These are phyloP conservation scores for Pseudomyrmex gracilis DNA, from an alignment of 1,140 invertebrate genomes.

Conservation along the genomic window DNA sequence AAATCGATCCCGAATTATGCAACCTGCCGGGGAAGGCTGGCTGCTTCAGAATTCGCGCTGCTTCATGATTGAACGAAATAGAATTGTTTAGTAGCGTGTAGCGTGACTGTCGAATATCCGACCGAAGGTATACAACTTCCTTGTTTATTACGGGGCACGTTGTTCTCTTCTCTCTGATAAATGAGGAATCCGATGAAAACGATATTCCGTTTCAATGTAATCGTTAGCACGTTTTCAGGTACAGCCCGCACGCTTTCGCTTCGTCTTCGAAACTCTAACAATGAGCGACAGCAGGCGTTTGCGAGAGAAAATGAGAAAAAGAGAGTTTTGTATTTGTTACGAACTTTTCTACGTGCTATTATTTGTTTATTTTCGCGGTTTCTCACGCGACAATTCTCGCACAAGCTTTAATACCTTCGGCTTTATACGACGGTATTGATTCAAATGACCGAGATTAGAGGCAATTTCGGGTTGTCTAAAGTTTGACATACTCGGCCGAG, in stretches of 20 bases:
- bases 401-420: not conserved
- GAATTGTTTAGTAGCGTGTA: conserved; percentile 70
- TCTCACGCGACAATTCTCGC: not conserved
- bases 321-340: too few species aligned
- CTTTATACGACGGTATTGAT: conserved; percentile 19
- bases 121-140: not conserved
- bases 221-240: not conserved
- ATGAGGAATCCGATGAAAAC: conserved; percentile 7
- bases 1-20: conserved; percentile 75
- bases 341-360: not conserved
- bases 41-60: conserved; percentile 70
- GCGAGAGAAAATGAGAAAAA: not conserved
- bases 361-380: not conserved
- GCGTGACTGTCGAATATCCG: conserved; percentile 39
- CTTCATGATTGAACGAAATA: conserved; percentile 75
- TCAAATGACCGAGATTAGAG: conserved; percentile 55
- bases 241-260: not conserved
- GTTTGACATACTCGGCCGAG: conserved; percentile 23
- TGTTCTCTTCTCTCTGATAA: conserved; percentile 3
- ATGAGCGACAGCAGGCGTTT: not conserved
- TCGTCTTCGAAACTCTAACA: not conserved
- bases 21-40: conserved; percentile 49
- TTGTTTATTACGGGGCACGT: conserved; percentile 20
- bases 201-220: conserved; percentile 7
- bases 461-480: conserved; percentile 47